These are phyloP conservation scores for Buphagus erythrorhynchus DNA, from an alignment of 2,797 vertebrate species.

Conservation along the genomic window DNA sequence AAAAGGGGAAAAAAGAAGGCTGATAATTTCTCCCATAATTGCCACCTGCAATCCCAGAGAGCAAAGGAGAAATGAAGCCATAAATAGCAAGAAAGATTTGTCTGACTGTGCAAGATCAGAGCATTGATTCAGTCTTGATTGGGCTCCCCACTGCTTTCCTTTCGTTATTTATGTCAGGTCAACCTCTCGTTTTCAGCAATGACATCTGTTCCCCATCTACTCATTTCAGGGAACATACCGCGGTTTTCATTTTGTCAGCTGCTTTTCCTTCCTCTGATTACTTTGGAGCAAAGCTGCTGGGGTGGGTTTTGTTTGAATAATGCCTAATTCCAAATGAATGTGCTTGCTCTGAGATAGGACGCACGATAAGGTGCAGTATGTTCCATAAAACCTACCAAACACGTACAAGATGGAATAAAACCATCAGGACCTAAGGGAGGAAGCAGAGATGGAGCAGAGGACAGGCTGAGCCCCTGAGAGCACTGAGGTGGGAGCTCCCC, in stretches of 20 bases:
- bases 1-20: background rate
- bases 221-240: background rate
- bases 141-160: slow-evolving; percentile 2
- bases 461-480: background rate
- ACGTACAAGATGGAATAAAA: background rate
- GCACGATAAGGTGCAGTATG: background rate
- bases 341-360: background rate
- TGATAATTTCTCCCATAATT: slow-evolving; percentile 1
- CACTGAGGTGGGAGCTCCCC: background rate
- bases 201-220: slow-evolving; percentile 41
- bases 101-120: slow-evolving; percentile 44
- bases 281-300: slow-evolving; percentile 7
- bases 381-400: background rate
- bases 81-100: slow-evolving; percentile 47
- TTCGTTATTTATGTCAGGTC: slow-evolving; percentile 41
- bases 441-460: background rate
- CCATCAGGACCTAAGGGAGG: background rate
- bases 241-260: slow-evolving; percentile 29
- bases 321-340: slow-evolving; percentile 17
- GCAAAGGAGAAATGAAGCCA: background rate
- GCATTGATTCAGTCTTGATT: slow-evolving; percentile 58
- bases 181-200: slow-evolving; percentile 22
- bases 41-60: slow-evolving; percentile 6
- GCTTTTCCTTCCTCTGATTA: slow-evolving; percentile 34
- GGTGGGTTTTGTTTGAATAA: background rate